A percentile compares a stretch with the other conserved stretches of the same genome.
These are phyloP conservation scores for Enteromius radiatus DNA, from an alignment of 2,797 vertebrate genomes.

Conservation along the genomic window DNA sequence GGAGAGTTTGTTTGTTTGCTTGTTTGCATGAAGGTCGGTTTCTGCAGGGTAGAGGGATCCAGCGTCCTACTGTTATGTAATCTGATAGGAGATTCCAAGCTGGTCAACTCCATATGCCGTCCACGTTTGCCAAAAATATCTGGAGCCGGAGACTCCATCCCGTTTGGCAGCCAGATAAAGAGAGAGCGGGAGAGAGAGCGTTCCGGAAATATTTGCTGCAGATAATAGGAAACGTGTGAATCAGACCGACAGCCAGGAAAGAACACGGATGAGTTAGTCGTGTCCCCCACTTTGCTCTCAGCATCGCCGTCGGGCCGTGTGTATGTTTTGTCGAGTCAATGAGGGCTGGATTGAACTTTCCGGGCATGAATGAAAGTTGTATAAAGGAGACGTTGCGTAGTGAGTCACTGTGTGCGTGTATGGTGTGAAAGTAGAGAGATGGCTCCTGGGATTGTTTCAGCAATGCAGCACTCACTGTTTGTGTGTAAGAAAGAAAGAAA, in stretches of 20 bases:
- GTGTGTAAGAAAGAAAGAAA: conserved; percentile 64
- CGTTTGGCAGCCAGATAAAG: conserved; percentile 59
- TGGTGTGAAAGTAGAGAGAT: conserved; percentile 72
- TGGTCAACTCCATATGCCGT: conserved; percentile 78
- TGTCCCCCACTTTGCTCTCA: conserved; percentile 40
- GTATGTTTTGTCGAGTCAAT: conserved; percentile 52
- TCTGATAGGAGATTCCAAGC: conserved; percentile 78
- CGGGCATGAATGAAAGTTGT: conserved; percentile 45
- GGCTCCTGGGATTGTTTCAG: conserved; percentile 72
- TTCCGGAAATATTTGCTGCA: conserved; percentile 71
- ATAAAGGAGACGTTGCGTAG: conserved; percentile 31
- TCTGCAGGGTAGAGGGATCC: conserved; percentile 70
- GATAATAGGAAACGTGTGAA: conserved; percentile 68
- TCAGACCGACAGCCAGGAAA: conserved; percentile 57
- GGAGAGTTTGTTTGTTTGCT: conserved; percentile 65
- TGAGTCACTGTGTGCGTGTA: conserved; percentile 59
- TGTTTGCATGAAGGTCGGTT: conserved; percentile 72
- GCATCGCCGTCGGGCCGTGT: conserved; percentile 30
- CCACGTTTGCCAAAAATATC: conserved; percentile 73
- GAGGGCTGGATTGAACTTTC: conserved; percentile 39
- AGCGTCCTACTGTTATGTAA: conserved; percentile 80
- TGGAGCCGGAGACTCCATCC: conserved; percentile 64
- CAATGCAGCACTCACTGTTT: conserved; percentile 77
- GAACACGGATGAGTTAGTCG: conserved; percentile 48
- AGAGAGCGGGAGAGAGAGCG: conserved; percentile 61